Evolutionary conservation across 2,113 vertebrate species (phyloP).

Genomic region (Lamprotornis superbus): DNA sequence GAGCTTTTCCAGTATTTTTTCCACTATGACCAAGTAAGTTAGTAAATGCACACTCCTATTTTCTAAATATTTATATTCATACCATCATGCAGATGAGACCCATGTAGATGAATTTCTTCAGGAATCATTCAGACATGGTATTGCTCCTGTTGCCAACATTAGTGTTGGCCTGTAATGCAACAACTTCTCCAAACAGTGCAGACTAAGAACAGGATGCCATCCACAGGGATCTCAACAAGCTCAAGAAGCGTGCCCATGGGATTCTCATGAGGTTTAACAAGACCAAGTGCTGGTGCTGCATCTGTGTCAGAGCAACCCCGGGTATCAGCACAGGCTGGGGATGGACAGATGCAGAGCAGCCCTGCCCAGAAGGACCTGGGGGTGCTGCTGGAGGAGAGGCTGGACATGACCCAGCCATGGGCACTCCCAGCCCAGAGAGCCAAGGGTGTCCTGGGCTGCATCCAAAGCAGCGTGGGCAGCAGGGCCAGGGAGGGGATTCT

Average conservation of each 20-base stretch:
- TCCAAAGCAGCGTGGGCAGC: background rate
- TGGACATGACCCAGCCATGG: background rate
- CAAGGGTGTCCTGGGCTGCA: background rate
- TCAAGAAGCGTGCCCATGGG: background rate
- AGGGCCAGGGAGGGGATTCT: background rate
- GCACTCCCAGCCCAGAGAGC: background rate
- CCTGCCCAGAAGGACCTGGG: background rate
- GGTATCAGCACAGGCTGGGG: background rate
- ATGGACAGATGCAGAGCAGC: background rate
- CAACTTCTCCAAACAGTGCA: background rate
- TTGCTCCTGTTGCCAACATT: background rate
- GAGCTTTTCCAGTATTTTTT: background rate
- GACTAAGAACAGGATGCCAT: background rate
- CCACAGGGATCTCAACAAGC: background rate
- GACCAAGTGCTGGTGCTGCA: background rate
- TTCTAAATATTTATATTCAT: background rate
- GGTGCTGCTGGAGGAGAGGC: background rate
- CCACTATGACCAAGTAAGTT: background rate
- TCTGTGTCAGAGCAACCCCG: accelerated
- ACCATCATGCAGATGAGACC: background rate
- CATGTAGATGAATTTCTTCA: background rate
- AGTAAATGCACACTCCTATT: background rate
- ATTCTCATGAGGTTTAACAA: background rate
- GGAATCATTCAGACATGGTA: background rate
- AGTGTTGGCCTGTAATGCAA: background rate